Base-by-base conservation (phyloP, 2,888 invertebrate species). In the Auanema sp. region DNA sequence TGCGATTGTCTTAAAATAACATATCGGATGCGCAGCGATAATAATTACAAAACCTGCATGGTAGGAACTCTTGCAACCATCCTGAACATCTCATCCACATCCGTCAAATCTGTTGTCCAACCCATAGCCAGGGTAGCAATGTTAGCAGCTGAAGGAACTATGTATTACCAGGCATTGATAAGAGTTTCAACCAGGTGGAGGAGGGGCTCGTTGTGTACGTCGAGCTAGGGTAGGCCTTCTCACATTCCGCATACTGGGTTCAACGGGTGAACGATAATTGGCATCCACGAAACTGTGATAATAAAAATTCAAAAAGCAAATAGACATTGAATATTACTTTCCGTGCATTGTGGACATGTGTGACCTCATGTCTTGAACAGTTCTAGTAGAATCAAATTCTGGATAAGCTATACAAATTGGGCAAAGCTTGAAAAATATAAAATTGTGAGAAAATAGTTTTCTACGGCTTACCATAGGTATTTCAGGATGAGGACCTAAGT, bases 351-450 rank as follows among this genome's bases (percentile, higher is more conserved):
- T 87, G 69, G 92, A 91, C 84, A 97, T 89, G 88, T 97, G 97
- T 81, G 92, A 92, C 76, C 93, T 91, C 87, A 97, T 93, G 88
- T 97, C 96, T 87, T 96, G 95, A 72, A 95, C 95, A 86, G 95
- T 92, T 85, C 93, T 90, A 88, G 96, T 96, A 68, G 95, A 18
- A 54, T 97, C 97, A 60, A 94, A 94, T 72, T 95, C 94, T 44
- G 94, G 93, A 87, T 92, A 89, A 69, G 94, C 92, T 69, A 96
- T 96, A 87, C 97, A 97, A 59, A 97, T 90, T 73, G 97, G 97
- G 86, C 97, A 97, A 64, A 96, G 93, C 89, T 95, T 87, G 77
- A 71, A 68, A 57, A 65, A 58, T 11, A 49, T 23, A 18, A 54
- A 18, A 5, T 33, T 3, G 33, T 5, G 33, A 25, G 24, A 16